Base-by-base conservation (phyloP, 23 tunicate species). In the Halocynthia roretzi region DNA sequence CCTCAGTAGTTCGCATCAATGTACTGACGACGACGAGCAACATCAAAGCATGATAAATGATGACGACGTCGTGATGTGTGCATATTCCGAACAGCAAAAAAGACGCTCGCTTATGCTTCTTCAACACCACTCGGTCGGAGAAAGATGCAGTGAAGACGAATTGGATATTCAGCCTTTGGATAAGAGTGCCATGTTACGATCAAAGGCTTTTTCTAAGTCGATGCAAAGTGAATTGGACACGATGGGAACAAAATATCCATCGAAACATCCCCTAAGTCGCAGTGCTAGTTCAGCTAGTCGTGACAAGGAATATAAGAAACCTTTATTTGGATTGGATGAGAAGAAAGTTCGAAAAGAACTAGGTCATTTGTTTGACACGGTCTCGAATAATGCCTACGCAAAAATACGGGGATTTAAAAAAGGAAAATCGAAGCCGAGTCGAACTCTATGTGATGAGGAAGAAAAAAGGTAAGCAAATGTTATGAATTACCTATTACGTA, bases 361-460 rank as follows among this genome's bases (percentile, higher is more conserved):
- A 22, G 78, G 64, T 54, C 78, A 74, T 12, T 54, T 74, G 19
- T 48, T 74, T 19, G 78, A 74, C 21, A 64, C 78, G 17, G 78
- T 64, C 8, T 74, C 78, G 0, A 74, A 74, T 54, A 74, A 22
- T 54, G 78, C 78, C 8, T 74, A 74, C 21, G 78, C 78, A 19
- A 74, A 74, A 54, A 8, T 74, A 22, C 61, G 78, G 5, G 64
- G 56, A 74, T 54, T 74, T 21, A 74, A 74, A 54, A 74, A 54
- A 22, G 70, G 31, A 1, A 65, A 65, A 65, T 20, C 31, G 17
- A 65, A 31, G 44, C 44, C 44, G 44, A 31, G 44, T 31, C 44
- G 44, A 31, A 31, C 44, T 4, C 44, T 31, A 31, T 31, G 44
- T 31, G 44, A 31, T 31, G 44, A 31, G 44, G 44, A 31, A 31